Conservation (phyloP, 2,113 vertebrate genomes). For the Peromyscus leucopus region DNA sequence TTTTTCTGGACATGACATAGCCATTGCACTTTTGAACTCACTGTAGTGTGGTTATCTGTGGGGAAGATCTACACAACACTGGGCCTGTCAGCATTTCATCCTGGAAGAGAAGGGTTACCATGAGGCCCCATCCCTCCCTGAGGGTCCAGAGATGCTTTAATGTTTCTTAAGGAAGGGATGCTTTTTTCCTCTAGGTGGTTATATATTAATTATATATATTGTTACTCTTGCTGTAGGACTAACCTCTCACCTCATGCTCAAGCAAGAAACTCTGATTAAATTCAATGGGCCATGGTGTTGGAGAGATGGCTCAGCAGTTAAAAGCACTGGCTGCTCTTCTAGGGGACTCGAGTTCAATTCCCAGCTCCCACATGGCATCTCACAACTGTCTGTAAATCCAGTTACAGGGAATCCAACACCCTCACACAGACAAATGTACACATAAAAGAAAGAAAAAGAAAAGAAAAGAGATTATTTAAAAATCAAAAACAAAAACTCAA, state of each 20-base stretch:
- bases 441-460: not conserved
- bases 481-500: not conserved
- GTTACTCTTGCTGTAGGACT: not conserved
- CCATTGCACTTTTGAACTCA: not conserved
- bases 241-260: too few relatives aligned
- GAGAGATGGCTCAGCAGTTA: not conserved
- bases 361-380: not conserved
- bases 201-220: too few relatives aligned
- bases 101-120: not conserved
- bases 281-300: not conserved
- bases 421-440: not conserved
- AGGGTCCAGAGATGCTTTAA: not conserved
- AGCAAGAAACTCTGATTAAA: not conserved
- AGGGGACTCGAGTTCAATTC: not conserved
- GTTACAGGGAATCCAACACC: not conserved
- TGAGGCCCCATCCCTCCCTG: not conserved
- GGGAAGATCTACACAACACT: too few relatives aligned
- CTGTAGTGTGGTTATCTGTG: not conserved
- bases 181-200: not conserved
- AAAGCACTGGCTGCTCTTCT: not conserved
- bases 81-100: not conserved
- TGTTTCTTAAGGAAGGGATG: not conserved
- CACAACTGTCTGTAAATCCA: not conserved
- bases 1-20: not conserved
- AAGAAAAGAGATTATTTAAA: not conserved